Evolutionary conservation across 2,888 invertebrate species (phyloP).

Genomic region (Chrysotoxum bicinctum): DNA sequence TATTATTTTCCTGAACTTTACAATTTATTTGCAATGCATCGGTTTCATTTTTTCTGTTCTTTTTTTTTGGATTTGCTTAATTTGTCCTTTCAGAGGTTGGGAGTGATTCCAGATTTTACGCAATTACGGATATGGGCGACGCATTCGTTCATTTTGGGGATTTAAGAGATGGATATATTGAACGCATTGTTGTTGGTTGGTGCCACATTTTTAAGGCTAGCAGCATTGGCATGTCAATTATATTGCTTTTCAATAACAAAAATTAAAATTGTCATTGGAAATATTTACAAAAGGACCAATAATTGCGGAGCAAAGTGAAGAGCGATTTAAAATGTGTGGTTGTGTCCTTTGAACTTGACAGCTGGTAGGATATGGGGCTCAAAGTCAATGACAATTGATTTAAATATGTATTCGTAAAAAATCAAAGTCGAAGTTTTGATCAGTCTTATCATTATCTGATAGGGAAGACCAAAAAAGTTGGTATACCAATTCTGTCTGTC

Average conservation of each 20-base stretch:
- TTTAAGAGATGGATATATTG: conserved; percentile 29
- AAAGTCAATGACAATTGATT: no score
- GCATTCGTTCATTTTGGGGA: conserved; percentile 39
- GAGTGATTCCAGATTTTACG: conserved; percentile 51
- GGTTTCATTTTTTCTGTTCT: conserved; percentile 18
- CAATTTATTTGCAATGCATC: conserved; percentile 38
- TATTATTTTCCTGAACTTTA: conserved; percentile 65
- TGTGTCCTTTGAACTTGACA: no score
- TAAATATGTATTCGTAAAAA: no score
- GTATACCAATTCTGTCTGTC: no score
- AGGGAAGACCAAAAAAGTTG: no score
- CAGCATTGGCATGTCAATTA: conserved; percentile 34
- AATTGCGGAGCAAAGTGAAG: no score
- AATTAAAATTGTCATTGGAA: no score
- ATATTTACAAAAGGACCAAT: no score
- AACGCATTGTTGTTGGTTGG: not conserved
- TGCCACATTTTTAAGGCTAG: not conserved
- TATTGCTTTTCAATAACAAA: conserved; percentile 63
- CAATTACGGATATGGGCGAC: conserved; percentile 49
- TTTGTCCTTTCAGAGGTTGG: conserved; percentile 18
- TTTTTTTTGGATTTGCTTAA: not conserved
- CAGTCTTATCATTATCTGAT: no score
- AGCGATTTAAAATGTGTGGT: no score
- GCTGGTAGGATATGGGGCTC: no score
- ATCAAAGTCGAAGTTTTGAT: no score